Conservation (phyloP, 2,888 invertebrate species). For the Notodonta ziczac region DNA sequence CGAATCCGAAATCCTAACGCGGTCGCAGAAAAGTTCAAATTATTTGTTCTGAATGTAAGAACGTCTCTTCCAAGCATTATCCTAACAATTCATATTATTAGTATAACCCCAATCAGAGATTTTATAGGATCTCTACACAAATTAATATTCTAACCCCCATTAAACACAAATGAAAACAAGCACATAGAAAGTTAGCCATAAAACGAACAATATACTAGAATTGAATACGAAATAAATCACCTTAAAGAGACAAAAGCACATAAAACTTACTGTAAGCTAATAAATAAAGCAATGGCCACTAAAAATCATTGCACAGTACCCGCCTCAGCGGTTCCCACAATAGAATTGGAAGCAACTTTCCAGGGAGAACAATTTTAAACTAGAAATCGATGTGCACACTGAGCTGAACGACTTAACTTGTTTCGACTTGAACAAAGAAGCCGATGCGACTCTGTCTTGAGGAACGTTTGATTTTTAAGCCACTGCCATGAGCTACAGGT, state of each 20-base stretch:
- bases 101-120: too few species aligned
- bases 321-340: conserved; percentile 18
- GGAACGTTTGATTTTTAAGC: conserved; percentile 36
- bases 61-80: too few species aligned
- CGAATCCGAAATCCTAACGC: too few species aligned
- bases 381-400: conserved; percentile 48
- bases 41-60: too few species aligned
- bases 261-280: conserved; percentile 22
- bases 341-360: conserved; percentile 37
- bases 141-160: too few species aligned
- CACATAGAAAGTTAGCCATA: conserved; percentile 12
- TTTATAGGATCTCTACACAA: too few species aligned
- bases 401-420: conserved; percentile 48
- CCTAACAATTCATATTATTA: too few species aligned
- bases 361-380: conserved; percentile 50
- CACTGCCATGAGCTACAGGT: conserved; percentile 37
- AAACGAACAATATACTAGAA: conserved; percentile 3
- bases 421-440: conserved; percentile 47
- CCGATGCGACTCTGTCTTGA: conserved; percentile 26
- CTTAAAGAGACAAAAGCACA: conserved; percentile 23
- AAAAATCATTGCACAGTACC: conserved; percentile 44
- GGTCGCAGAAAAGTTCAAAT: too few species aligned
- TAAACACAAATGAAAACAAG: conserved; percentile 1
- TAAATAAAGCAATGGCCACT: conserved; percentile 35
- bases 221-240: conserved; percentile 12